Evolutionary conservation across 2,888 invertebrate species (phyloP).

Genomic region (Girardia tigrina): DNA sequence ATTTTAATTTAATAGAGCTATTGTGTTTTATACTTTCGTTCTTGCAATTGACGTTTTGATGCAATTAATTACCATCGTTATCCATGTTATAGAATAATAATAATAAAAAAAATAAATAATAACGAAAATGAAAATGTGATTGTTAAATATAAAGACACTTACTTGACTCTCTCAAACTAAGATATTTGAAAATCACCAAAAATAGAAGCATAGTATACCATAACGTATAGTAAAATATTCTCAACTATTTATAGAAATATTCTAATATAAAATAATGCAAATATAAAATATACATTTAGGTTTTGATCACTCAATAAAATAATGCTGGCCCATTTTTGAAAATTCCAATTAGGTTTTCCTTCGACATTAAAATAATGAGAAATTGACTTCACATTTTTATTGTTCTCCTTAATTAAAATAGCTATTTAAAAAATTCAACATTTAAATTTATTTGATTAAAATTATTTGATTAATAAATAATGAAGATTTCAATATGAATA

Average conservation of each 20-base stretch:
- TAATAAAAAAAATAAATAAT: too few species aligned
- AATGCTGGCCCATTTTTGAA: background rate
- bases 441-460: too few species aligned
- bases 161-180: background rate
- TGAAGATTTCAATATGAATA: too few species aligned
- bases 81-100: too few species aligned
- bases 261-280: background rate
- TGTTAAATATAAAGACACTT: too few species aligned
- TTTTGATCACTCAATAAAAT: constrained; percentile 14
- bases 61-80: too few species aligned
- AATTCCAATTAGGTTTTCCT: background rate
- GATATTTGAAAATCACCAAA: background rate
- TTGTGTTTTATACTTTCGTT: too few species aligned
- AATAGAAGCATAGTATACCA: background rate
- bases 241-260: background rate
- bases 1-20: too few species aligned
- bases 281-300: background rate
- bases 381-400: background rate
- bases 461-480: too few species aligned
- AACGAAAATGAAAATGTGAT: too few species aligned
- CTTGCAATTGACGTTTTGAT: too few species aligned
- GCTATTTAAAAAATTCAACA: background rate
- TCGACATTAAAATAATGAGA: constrained; percentile 9
- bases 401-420: background rate
- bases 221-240: background rate